Evolutionary conservation across 2,888 invertebrate species (phyloP).

Genomic region (Temnothorax unifasciatus): DNA sequence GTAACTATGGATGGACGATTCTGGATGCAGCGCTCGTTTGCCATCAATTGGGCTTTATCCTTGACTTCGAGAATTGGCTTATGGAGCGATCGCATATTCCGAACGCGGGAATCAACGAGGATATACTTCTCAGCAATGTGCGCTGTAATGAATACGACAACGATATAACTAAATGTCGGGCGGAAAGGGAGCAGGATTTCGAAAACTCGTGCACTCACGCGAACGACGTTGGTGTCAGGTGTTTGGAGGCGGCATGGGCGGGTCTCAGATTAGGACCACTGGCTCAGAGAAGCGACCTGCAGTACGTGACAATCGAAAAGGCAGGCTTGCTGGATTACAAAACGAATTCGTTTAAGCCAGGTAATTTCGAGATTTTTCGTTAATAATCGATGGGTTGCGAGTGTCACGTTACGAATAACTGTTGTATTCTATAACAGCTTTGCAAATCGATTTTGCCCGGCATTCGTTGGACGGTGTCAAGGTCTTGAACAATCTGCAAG

Average conservation of each 20-base stretch:
- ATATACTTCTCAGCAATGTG: constrained; percentile 94
- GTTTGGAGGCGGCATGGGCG: constrained; percentile 97
- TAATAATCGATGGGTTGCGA: not conserved
- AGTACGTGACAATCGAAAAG: constrained; percentile 95
- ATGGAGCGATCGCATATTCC: constrained; percentile 94
- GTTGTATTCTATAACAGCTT: constrained; percentile 86
- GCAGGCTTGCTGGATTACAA: constrained; percentile 98
- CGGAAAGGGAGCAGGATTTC: constrained; percentile 92
- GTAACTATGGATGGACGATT: constrained; percentile 98
- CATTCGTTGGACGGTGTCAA: constrained; percentile 94
- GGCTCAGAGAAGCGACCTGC: constrained; percentile 94
- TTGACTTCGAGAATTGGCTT: constrained; percentile 97
- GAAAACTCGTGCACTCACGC: constrained; percentile 96
- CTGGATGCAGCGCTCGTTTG: constrained; percentile 97
- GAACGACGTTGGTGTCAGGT: constrained; percentile 95
- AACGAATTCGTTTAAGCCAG: constrained; percentile 94
- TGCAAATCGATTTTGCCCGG: constrained; percentile 95
- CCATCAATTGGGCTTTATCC: constrained; percentile 96
- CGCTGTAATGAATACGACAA: constrained; percentile 96
- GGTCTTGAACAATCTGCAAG: constrained; percentile 94
- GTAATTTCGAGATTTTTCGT: constrained; percentile 73
- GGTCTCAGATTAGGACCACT: constrained; percentile 96
- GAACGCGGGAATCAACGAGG: constrained; percentile 91
- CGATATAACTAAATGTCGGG: constrained; percentile 95
- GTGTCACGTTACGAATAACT: not conserved